Evolutionary conservation across 2,797 vertebrate species (phyloP), one percentile per base, ranked within the genome.

Genomic region (Poliocrania exsul): DNA sequence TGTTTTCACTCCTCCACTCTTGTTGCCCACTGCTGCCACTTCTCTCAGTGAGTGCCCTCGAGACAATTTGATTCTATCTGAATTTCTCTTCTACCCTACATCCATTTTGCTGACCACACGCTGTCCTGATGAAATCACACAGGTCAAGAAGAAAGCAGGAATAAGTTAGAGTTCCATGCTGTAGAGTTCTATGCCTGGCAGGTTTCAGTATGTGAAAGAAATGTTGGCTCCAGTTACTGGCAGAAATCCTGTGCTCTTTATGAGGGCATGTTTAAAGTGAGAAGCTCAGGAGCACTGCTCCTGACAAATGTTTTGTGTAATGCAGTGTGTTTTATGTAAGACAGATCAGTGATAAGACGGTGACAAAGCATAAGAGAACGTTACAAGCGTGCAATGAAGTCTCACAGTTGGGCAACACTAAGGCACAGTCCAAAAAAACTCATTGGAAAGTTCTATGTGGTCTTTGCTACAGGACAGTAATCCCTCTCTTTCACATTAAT

Each of bases 201-300:
- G 16, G 26, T 46, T 83, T 50, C 73, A 47, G 10, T 6, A n/a
- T 0, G 0, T 10, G 6, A 53, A 61, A n/a, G 11, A 69, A 58
- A 46, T 0, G 0, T 3, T 49, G 57, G 29, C 2, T 24, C 2
- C 21, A 31, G 23, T 1, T 71, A n/a, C 15, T 70, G 35, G 26
- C 5, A 67, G 42, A 74, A 91, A 72, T 54, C 28, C 23, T 20
- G 8, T 16, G 26, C 24, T 42, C n/a, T 75, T 70, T 42, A 33
- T 9, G 6, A 37, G 37, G 26, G 37, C 11, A 33, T 3, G 12
- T 14, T 86, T 35, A 38, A 37, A 40, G 38, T 1, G 8, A 74
- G 29, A 31, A 56, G 10, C 42, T 71, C 18, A n/a, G 3, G 4
- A 46, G 13, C 15, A 40, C 16, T 40, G 9, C 37, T 60, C 21